Conservation (phyloP, 2,797 vertebrate species). For the Psittacula derbiana region DNA sequence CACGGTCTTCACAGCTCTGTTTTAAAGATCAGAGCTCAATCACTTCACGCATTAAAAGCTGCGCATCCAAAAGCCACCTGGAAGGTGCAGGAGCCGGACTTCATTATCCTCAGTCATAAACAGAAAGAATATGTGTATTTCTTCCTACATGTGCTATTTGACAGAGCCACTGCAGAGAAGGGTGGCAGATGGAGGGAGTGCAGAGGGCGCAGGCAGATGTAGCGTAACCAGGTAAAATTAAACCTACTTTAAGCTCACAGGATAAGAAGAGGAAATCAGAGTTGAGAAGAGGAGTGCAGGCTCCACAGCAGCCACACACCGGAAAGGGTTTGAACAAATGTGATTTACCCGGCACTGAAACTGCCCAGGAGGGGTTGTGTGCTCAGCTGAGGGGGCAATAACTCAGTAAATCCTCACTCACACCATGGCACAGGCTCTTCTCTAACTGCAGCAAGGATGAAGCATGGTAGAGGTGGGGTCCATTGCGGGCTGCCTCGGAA, state of each 20-base stretch:
- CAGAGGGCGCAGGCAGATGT: background rate
- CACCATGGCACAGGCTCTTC: background rate
- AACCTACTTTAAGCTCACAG: background rate
- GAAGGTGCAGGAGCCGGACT: background rate
- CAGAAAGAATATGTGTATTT: background rate
- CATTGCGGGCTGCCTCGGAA: background rate
- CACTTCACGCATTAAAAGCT: background rate
- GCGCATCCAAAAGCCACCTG: background rate
- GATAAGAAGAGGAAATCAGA: background rate
- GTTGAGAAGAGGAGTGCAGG: background rate
- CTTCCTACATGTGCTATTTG: background rate
- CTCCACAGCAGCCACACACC: background rate
- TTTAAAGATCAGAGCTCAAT: slow-evolving; percentile 1
- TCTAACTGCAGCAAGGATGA: background rate
- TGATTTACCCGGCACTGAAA: background rate
- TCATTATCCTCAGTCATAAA: background rate
- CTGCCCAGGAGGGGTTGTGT: background rate
- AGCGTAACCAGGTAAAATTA: background rate
- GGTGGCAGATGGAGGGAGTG: background rate
- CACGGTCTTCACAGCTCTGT: background rate
- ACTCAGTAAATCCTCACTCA: background rate
- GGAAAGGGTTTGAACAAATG: background rate
- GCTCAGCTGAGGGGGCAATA: background rate
- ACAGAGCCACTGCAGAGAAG: background rate
- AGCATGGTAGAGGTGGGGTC: background rate